A percentile compares a stretch with the other conserved stretches of the same genome.
Evolutionary conservation across 2,113 vertebrate species (phyloP).

Genomic region (Oryzias curvinotus): DNA sequence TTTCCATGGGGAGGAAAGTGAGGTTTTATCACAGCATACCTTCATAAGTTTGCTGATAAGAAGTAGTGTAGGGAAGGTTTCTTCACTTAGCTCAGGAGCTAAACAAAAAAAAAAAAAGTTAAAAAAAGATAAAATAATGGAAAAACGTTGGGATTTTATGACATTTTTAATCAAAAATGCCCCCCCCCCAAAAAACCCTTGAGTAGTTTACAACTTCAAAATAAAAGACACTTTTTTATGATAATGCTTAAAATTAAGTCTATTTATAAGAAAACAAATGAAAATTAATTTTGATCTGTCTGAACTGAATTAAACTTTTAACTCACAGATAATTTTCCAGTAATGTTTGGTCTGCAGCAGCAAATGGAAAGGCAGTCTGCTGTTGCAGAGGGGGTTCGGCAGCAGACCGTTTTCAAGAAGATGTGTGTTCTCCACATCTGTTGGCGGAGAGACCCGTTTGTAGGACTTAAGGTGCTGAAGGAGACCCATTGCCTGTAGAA

Average conservation of each 20-base stretch:
- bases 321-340: constrained; percentile 93
- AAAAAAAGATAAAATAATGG: neutral
- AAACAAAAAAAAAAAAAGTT: constrained; percentile 27
- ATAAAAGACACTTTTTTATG: neutral
- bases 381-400: constrained; percentile 78
- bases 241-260: neutral
- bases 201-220: too few relatives aligned
- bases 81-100: constrained; percentile 92
- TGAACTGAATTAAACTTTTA: too few relatives aligned
- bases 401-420: constrained; percentile 81
- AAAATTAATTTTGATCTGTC: too few relatives aligned
- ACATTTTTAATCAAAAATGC: neutral
- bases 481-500: constrained; percentile 83
- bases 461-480: constrained; percentile 92
- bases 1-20: too few relatives aligned
- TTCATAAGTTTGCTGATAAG: constrained; percentile 95
- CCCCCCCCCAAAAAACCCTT: too few relatives aligned
- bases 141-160: neutral
- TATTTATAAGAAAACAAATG: too few relatives aligned
- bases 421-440: constrained; percentile 86
- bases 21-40: constrained; percentile 68
- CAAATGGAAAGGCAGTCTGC: constrained; percentile 91
- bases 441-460: constrained; percentile 81
- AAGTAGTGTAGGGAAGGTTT: constrained; percentile 90
- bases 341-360: constrained; percentile 85